phyloP scores from a whole-genome alignment of 2,113 vertebrate genomes.

The Tachuris rubrigastra region DNA sequence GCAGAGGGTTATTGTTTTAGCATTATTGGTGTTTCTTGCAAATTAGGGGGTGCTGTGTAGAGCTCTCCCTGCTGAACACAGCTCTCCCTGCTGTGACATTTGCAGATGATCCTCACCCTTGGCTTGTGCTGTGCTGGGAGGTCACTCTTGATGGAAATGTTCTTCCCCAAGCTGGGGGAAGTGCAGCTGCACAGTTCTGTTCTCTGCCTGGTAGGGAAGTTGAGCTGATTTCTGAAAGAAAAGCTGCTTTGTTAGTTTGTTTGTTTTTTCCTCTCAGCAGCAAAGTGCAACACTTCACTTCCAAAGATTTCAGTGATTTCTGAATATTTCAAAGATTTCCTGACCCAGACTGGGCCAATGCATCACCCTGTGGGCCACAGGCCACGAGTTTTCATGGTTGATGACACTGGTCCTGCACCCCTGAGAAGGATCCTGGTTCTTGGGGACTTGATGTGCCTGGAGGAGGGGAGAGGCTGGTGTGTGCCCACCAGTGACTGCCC shows the following conservation, averaged over 20 bases:
- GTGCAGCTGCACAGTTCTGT: not conserved
- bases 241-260: not conserved
- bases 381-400: fast-evolving
- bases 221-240: not conserved
- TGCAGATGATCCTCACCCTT: not conserved
- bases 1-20: not conserved
- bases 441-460: fast-evolving
- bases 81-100: not conserved
- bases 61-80: not conserved
- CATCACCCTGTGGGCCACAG: not conserved
- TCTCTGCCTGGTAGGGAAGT: not conserved
- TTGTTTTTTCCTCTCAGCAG: not conserved
- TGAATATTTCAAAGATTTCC: not conserved
- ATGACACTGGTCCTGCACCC: not conserved
- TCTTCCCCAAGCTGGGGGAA: not conserved
- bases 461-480: not conserved
- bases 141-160: not conserved
- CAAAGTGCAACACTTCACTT: not conserved
- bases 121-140: not conserved
- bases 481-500: fast-evolving
- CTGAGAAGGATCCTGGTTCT: not conserved
- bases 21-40: not conserved
- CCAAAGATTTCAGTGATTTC: not conserved
- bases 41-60: not conserved
- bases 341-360: not conserved